phyloP scores from a whole-genome alignment of 2,888 invertebrate species.

The Orthosia incerta region DNA sequence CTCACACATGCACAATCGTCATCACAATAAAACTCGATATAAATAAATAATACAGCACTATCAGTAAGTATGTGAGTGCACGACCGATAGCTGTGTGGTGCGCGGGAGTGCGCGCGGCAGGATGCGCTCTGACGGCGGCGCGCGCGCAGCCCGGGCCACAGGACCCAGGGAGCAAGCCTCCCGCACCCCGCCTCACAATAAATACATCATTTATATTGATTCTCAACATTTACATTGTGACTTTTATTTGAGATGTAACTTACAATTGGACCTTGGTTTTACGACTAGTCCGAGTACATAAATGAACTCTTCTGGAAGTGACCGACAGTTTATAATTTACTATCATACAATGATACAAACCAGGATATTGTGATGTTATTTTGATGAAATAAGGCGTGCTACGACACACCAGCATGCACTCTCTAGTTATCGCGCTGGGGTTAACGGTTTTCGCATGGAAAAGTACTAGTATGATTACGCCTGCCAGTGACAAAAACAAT shows the following conservation, averaged over 20 bases:
- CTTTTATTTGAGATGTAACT: slow-evolving; percentile 8
- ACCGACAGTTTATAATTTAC: slow-evolving; percentile 9
- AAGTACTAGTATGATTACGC: slow-evolving; percentile 82
- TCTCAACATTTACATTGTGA: slow-evolving; percentile 31
- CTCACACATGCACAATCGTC: slow-evolving; percentile 72
- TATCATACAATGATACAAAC: slow-evolving; percentile 18
- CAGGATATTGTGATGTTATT: slow-evolving; percentile 41
- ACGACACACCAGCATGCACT: slow-evolving; percentile 65
- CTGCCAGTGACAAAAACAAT: slow-evolving; percentile 80
- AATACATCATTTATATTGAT: slow-evolving; percentile 54
- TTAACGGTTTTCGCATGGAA: slow-evolving; percentile 88
- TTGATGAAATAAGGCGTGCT: slow-evolving; percentile 47
- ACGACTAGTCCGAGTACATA: slow-evolving; percentile 10
- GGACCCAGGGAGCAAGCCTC: slow-evolving; percentile 56
- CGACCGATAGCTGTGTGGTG: slow-evolving; percentile 57
- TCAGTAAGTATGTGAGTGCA: slow-evolving; percentile 52
- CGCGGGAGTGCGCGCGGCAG: slow-evolving; percentile 68
- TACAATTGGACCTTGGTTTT: slow-evolving; percentile 22
- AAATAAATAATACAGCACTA: slow-evolving; percentile 61
- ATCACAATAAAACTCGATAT: slow-evolving; percentile 65
- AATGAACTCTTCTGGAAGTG: slow-evolving; percentile 18
- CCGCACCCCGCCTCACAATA: slow-evolving; percentile 45
- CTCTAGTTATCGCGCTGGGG: slow-evolving; percentile 80
- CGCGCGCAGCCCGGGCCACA: slow-evolving; percentile 65
- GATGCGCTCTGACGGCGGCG: slow-evolving; percentile 66